phyloP scores from a whole-genome alignment of 2,113 vertebrate species.

The Ciconia stormi region DNA sequence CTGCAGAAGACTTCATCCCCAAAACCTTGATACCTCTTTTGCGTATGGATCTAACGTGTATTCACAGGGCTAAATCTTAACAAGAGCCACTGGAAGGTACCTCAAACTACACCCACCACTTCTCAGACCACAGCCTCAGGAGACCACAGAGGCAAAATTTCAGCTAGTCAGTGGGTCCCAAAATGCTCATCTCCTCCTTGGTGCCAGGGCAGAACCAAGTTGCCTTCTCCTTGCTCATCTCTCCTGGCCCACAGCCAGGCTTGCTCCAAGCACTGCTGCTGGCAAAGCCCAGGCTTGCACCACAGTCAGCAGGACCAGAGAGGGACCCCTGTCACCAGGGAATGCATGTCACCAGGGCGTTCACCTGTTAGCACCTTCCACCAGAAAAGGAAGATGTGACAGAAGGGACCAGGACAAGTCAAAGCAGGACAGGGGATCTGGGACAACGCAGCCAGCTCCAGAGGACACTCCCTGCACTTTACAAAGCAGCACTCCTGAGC shows the following conservation, averaged over 20 bases:
- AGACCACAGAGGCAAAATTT: not conserved
- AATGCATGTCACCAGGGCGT: not conserved
- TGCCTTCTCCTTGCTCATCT: not conserved
- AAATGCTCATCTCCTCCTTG: not conserved
- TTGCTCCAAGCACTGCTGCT: not conserved
- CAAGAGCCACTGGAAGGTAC: not conserved
- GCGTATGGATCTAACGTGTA: accelerated
- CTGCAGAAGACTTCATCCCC: not conserved
- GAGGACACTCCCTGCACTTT: not conserved
- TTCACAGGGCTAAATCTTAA: not conserved
- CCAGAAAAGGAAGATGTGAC: not conserved
- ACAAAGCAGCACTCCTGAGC: not conserved
- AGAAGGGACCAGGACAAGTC: not conserved
- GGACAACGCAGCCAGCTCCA: not conserved
- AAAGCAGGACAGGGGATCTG: not conserved
- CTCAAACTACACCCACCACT: not conserved
- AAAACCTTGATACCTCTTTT: not conserved
- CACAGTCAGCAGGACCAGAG: not conserved
- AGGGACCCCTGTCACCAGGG: not conserved
- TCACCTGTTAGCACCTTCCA: not conserved
- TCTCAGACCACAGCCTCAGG: not conserved
- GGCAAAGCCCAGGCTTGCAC: not conserved
- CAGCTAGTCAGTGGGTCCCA: not conserved
- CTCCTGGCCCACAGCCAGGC: not conserved
- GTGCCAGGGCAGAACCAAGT: not conserved